Evolutionary conservation across 2,888 invertebrate species (phyloP).

Genomic region (Strigamia maritima): DNA sequence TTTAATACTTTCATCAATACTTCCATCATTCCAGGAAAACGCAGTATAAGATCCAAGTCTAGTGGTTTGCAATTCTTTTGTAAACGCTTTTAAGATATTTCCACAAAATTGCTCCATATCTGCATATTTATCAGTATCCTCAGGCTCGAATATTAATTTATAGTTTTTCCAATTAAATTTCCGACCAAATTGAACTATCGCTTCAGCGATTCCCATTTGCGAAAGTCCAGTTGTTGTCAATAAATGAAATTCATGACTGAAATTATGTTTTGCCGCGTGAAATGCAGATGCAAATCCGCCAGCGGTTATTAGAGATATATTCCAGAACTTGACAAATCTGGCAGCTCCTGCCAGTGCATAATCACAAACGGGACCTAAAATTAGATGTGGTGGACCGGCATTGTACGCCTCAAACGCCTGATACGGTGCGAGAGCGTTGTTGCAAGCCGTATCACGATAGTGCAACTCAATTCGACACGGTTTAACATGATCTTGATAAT

Average conservation of each 20-base stretch:
- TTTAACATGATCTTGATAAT: background rate
- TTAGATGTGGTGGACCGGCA: background rate
- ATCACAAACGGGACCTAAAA: slow-evolving; percentile 11
- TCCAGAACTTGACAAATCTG: slow-evolving; percentile 23
- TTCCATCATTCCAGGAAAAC: background rate
- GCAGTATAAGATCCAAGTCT: background rate
- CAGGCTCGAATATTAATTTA: background rate
- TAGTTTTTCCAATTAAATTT: slow-evolving; percentile 9
- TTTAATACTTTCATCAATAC: background rate
- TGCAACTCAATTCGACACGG: background rate
- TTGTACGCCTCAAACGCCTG: background rate
- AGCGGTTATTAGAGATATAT: slow-evolving; percentile 9
- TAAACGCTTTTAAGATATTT: background rate
- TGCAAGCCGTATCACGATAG: background rate
- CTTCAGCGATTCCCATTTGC: background rate
- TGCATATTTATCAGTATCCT: background rate
- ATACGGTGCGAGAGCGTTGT: slow-evolving; percentile 9
- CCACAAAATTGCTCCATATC: slow-evolving; percentile 11
- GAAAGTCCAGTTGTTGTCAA: slow-evolving; percentile 8
- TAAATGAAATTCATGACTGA: background rate
- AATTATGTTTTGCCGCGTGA: background rate
- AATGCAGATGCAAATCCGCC: slow-evolving; percentile 6
- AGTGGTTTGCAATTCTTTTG: background rate
- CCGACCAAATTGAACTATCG: background rate
- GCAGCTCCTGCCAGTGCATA: background rate